These are phyloP conservation scores for Panopea generosa DNA, from an alignment of 2,888 invertebrate genomes.

Conservation along the genomic window DNA sequence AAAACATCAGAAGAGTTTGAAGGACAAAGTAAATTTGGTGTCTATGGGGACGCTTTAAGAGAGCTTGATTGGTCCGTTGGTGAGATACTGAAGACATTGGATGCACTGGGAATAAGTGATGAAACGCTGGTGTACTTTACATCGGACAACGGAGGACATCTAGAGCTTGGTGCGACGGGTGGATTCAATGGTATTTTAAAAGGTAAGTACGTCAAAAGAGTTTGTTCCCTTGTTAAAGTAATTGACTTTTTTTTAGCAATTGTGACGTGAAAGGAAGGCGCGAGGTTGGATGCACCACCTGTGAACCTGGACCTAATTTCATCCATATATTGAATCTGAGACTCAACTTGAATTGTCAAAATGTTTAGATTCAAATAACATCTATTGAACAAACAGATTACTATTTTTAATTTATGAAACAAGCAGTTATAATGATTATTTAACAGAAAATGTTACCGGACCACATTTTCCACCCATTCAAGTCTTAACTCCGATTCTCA, in stretches of 20 bases:
- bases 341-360: too few relatives aligned
- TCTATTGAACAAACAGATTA: too few relatives aligned
- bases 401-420: too few relatives aligned
- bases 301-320: too few relatives aligned
- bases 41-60: constrained; percentile 86
- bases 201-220: constrained; percentile 46
- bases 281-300: too few relatives aligned
- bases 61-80: constrained; percentile 87
- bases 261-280: too few relatives aligned
- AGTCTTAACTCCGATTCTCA: too few relatives aligned
- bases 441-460: too few relatives aligned
- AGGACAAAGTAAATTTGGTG: constrained; percentile 83
- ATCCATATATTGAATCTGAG: too few relatives aligned
- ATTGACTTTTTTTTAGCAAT: not conserved
- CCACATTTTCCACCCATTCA: too few relatives aligned
- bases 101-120: constrained; percentile 76
- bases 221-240: not conserved
- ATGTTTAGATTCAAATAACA: too few relatives aligned
- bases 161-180: constrained; percentile 84
- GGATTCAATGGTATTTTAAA: constrained; percentile 78
- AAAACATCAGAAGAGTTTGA: constrained; percentile 87
- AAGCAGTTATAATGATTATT: too few relatives aligned
- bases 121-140: constrained; percentile 86
- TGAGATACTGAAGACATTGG: constrained; percentile 84
- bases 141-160: constrained; percentile 86